phyloP scores from a whole-genome alignment of 1,140 invertebrate genomes.

The Anastatus disparis region DNA sequence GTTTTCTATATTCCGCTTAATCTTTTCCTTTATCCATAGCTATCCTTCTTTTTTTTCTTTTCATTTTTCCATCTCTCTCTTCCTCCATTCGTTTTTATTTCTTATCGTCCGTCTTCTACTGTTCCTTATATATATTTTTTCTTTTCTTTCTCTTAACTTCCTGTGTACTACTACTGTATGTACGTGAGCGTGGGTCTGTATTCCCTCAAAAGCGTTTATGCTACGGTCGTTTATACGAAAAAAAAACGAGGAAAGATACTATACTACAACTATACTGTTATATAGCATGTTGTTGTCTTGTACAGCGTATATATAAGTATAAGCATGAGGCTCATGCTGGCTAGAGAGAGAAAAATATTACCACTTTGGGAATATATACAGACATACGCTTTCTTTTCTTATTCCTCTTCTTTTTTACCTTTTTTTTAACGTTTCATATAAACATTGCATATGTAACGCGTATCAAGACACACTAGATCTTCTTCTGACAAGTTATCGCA shows the following conservation, averaged over 20 bases:
- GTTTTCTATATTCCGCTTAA: not conserved
- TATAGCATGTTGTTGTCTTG: not conserved
- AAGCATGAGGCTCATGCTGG: not conserved
- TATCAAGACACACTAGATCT: too few species aligned
- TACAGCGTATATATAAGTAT: conserved; percentile 1
- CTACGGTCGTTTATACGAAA: not conserved
- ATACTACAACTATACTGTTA: too few species aligned
- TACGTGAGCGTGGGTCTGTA: too few species aligned
- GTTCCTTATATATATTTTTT: not conserved
- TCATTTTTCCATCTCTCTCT: too few species aligned
- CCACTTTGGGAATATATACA: too few species aligned
- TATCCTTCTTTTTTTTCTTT: not conserved
- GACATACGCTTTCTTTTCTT: too few species aligned
- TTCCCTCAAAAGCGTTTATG: not conserved
- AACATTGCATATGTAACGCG: too few species aligned
- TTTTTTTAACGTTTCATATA: too few species aligned
- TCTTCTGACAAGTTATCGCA: too few species aligned
- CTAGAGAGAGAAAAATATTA: conserved; percentile 3
- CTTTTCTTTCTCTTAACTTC: not conserved
- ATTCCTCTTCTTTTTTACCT: too few species aligned
- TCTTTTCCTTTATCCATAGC: conserved; percentile 11
- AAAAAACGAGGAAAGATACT: not conserved
- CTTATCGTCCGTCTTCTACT: conserved; percentile 1
- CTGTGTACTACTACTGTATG: too few species aligned
- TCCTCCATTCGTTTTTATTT: not conserved